Evolutionary conservation across 2,888 invertebrate species (phyloP).

Genomic region (Diachrysia chrysitis): DNA sequence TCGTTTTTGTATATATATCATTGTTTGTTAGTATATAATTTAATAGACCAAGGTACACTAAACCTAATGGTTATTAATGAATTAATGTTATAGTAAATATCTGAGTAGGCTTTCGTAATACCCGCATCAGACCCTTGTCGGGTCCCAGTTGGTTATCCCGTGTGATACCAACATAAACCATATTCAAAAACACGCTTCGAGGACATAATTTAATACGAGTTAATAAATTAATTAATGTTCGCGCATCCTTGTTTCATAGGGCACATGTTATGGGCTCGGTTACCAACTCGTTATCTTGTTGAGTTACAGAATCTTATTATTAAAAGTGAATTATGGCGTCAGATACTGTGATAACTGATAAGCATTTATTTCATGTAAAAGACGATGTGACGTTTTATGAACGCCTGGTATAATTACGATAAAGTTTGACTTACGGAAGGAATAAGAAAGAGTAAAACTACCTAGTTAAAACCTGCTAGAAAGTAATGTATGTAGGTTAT

Average conservation of each 20-base stretch:
- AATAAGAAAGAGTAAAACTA: too few relatives aligned
- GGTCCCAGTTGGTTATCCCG: slow-evolving; percentile 54
- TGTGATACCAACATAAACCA: slow-evolving; percentile 33
- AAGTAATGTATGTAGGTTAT: too few relatives aligned
- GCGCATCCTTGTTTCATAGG: slow-evolving; percentile 9
- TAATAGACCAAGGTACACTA: slow-evolving; percentile 25
- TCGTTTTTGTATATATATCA: too few relatives aligned
- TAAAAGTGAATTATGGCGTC: slow-evolving; percentile 2
- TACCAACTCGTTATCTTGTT: slow-evolving; percentile 5
- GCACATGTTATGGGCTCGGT: neutral
- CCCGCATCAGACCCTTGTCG: slow-evolving; percentile 75
- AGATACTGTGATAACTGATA: slow-evolving; percentile 9
- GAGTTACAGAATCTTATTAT: neutral
- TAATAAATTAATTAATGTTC: slow-evolving; percentile 40
- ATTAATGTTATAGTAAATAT: slow-evolving; percentile 34
- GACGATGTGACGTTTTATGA: neutral
- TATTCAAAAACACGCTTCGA: slow-evolving; percentile 28
- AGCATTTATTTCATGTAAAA: neutral
- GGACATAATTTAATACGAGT: slow-evolving; percentile 34
- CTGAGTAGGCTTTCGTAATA: slow-evolving; percentile 42
- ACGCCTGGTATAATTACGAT: too few relatives aligned
- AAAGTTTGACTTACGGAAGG: too few relatives aligned
- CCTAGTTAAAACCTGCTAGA: too few relatives aligned
- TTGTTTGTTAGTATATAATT: slow-evolving; percentile 23
- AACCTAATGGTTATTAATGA: slow-evolving; percentile 44